Evolutionary conservation across 2,888 invertebrate species (phyloP).

Genomic region (Thysanoteuthis rhombus): DNA sequence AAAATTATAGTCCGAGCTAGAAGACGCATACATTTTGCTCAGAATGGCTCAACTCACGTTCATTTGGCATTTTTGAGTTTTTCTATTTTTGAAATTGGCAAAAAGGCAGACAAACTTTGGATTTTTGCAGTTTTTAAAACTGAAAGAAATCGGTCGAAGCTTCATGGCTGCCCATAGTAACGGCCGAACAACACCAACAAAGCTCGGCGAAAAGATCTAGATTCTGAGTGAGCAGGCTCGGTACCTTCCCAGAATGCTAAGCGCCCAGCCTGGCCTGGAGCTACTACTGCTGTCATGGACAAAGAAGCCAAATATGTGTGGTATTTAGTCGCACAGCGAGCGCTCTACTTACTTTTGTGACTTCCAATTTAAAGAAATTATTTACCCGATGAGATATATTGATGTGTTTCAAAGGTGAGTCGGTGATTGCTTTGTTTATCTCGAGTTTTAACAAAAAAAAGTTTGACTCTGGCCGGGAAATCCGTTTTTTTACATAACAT

Average conservation of each 20-base stretch:
- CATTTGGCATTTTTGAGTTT: not conserved
- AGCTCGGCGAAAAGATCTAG: not conserved
- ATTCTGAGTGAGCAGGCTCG: not conserved
- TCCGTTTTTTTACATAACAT: too few species aligned
- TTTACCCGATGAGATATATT: constrained; percentile 12
- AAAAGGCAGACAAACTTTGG: not conserved
- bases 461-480: not conserved
- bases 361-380: not conserved
- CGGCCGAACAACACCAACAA: not conserved
- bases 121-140: not conserved
- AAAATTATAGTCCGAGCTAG: not conserved
- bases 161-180: not conserved
- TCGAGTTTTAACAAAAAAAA: not conserved
- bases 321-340: constrained; percentile 12
- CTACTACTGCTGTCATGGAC: not conserved
- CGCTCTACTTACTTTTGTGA: not conserved
- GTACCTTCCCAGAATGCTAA: not conserved
- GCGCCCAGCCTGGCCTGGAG: constrained; percentile 12
- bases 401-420: not conserved
- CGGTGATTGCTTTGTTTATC: not conserved
- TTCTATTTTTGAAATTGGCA: not conserved
- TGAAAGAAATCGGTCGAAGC: not conserved
- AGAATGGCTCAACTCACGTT: not conserved
- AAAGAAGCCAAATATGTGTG: constrained; percentile 12
- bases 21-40: not conserved